Evolutionary conservation across 1,140 invertebrate genomes (phyloP).

Genomic region (Drosophila arawakana): DNA sequence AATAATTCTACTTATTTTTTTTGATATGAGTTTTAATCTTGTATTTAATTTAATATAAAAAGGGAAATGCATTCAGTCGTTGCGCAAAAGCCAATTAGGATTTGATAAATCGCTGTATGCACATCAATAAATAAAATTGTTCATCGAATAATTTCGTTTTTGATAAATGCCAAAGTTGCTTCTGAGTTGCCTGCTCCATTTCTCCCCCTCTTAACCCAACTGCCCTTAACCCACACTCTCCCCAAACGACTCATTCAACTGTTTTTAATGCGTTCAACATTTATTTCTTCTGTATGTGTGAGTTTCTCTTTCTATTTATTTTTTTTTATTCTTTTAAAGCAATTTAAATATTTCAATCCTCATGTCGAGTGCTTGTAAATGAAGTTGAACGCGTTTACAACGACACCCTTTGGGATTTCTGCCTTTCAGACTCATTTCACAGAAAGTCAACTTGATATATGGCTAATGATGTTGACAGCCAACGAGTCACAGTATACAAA

Average conservation of each 20-base stretch:
- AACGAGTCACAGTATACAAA: not conserved
- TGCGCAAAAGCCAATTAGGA: constrained; percentile 35
- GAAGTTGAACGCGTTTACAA: constrained; percentile 17
- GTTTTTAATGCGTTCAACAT: constrained; percentile 23
- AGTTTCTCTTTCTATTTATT: not conserved
- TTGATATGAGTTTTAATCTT: not conserved
- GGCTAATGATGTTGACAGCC: constrained; percentile 74
- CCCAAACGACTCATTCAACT: constrained; percentile 10
- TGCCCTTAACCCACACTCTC: not conserved
- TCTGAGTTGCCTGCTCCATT: not conserved
- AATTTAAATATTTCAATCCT: constrained; percentile 3
- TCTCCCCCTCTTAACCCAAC: not conserved
- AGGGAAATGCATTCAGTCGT: constrained; percentile 23
- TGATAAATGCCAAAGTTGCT: not conserved
- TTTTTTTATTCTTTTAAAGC: constrained; percentile 15
- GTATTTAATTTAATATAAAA: not conserved
- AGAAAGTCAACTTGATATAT: constrained; percentile 67
- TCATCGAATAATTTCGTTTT: constrained; percentile 20
- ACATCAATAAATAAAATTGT: constrained; percentile 37
- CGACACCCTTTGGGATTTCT: constrained; percentile 32
- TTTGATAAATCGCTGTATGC: constrained; percentile 43
- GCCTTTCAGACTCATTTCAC: constrained; percentile 36
- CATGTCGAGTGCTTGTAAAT: constrained; percentile 35
- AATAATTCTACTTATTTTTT: not conserved
- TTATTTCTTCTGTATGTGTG: constrained; percentile 3